phyloP scores from a whole-genome alignment of 2,888 invertebrate genomes.

The Hofmannophila pseudospretella region DNA sequence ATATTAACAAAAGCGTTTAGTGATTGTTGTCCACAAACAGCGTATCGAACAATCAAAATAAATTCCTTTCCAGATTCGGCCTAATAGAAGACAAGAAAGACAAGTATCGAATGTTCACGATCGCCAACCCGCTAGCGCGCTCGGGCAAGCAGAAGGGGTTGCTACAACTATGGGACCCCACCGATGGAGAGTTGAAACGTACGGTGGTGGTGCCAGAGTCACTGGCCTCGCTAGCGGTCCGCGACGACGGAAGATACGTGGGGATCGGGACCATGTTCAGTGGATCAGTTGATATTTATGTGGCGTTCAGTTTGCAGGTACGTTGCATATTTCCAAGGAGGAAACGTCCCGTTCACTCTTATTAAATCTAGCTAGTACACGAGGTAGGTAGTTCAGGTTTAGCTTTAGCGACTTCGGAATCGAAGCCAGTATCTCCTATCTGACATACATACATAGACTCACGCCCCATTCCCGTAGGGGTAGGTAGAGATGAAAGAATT shows the following conservation, averaged over 20 bases:
- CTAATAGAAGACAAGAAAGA: conserved; percentile 82
- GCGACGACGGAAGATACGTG: conserved; percentile 94
- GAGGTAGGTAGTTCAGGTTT: too few species aligned
- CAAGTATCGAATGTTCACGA: conserved; percentile 83
- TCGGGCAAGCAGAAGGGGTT: conserved; percentile 85
- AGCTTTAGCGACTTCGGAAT: too few species aligned
- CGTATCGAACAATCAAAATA: too few species aligned
- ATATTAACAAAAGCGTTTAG: too few species aligned
- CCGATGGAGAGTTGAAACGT: conserved; percentile 76
- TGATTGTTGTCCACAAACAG: too few species aligned
- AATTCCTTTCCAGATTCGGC: conserved; percentile 80
- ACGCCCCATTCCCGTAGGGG: too few species aligned
- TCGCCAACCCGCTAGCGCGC: conserved; percentile 87
- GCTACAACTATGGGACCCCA: conserved; percentile 84
- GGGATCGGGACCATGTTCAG: conserved; percentile 96
- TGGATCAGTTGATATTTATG: conserved; percentile 93
- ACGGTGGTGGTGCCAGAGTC: conserved; percentile 83
- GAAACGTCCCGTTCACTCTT: too few species aligned
- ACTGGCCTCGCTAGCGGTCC: conserved; percentile 89
- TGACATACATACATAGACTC: too few species aligned
- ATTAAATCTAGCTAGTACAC: too few species aligned
- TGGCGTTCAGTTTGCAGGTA: conserved; percentile 94
- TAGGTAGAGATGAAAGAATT: too few species aligned
- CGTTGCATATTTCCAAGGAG: too few species aligned
- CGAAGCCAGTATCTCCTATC: too few species aligned